Conservation (phyloP, 2,113 vertebrate genomes). For the Nothocercus julius region DNA sequence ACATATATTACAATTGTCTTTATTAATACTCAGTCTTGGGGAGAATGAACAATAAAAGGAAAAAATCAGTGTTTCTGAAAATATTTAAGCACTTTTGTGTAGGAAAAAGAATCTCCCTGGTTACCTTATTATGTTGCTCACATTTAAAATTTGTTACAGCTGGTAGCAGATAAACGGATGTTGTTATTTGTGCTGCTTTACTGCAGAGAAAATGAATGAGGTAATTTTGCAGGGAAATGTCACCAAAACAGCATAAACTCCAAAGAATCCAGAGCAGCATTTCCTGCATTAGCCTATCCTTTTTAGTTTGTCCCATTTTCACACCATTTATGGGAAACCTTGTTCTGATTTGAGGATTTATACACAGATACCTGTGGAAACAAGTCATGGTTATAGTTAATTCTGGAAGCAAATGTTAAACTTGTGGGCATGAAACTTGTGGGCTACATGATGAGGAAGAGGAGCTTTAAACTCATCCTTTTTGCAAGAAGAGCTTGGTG, state of each 20-base stretch:
- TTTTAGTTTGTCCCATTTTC: neutral
- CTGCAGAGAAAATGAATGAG: neutral
- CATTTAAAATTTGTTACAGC: neutral
- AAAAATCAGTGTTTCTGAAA: neutral
- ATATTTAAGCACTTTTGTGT: neutral
- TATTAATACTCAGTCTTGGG: neutral
- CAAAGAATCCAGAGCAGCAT: neutral
- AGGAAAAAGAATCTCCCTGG: neutral
- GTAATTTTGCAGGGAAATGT: neutral
- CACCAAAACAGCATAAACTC: neutral
- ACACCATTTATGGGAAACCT: neutral
- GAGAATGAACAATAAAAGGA: too few relatives aligned
- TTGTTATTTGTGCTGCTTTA: neutral
- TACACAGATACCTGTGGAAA: neutral
- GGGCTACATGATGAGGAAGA: neutral
- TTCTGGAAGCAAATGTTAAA: neutral
- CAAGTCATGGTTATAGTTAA: neutral
- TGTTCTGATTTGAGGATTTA: neutral
- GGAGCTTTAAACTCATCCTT: neutral
- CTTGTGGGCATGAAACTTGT: neutral
- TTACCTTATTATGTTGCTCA: neutral
- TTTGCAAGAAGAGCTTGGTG: neutral
- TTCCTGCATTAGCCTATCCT: neutral
- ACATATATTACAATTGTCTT: accelerated
- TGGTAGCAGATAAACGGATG: accelerated